Evolutionary conservation across 2,797 vertebrate genomes (phyloP), one percentile per base, ranked within the genome.

Genomic region (Poecilia gillii): DNA sequence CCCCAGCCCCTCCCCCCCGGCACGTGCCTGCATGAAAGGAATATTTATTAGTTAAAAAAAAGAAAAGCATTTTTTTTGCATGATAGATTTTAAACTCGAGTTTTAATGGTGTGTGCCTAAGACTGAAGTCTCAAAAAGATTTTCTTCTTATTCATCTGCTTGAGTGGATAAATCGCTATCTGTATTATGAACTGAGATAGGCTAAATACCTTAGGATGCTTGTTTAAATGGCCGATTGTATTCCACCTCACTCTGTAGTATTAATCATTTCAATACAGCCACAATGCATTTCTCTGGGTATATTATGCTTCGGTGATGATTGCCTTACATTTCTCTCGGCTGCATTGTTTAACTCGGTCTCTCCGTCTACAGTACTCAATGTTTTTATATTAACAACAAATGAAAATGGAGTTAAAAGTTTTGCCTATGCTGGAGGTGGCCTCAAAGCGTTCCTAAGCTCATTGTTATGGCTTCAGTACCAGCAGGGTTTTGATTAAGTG

Each of bases 381-480:
- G 75, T 82, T 84, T 84, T 81, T 75, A 51, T 59, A 74, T 83
- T 55, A 81, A 76, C 72, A 75, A 62, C 57, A 86, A 25, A 79
- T 76, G 45, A 76, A 76, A 74, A 73, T 64, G 62, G 76, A n/a
- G 23, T 73, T 59, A 80, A 74, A 49, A 55, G 47, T 74, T 77
- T 74, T 3, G 7, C 68, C 41, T 41, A 0, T 0, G 4, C 64
- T 41, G 64, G 64, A 68, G 20, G 14, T 62, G 31, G 78, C 25
- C 51, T 74, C 25, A 33, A 23, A 62, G 66, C 46, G 51, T 74
- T 76, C 64, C 51, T 53, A 8, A 57, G 70, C 68, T 74, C 66
- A 55, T 39, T 79, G 64, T 68, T 79, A 33, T 55, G 39, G 57
- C 73, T 79, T 72, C 47, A 43, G 39, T 70, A 47, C 45, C 57